Evolutionary conservation across 2,113 vertebrate species (phyloP).

Genomic region (Caranx melampygus): DNA sequence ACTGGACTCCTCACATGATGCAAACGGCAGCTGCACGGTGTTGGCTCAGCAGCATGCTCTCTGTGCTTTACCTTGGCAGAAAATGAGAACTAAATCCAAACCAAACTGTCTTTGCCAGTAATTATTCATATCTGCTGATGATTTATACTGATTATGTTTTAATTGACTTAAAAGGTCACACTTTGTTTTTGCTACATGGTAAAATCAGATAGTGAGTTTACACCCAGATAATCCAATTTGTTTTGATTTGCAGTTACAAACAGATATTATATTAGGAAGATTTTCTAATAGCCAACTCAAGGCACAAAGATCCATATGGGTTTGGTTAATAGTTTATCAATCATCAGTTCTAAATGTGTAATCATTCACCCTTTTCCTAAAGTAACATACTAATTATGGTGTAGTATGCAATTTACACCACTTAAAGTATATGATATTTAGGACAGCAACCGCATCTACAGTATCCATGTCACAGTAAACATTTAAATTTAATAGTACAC

Average conservation of each 20-base stretch:
- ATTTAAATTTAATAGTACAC: too few relatives aligned
- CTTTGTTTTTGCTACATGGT: conserved; percentile 1
- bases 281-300: conserved; percentile 12
- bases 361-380: background rate
- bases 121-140: conserved; percentile 22
- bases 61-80: conserved; percentile 1
- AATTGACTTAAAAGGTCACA: conserved; percentile 17
- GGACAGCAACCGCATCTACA: too few relatives aligned
- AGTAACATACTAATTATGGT: background rate
- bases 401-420: background rate
- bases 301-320: background rate
- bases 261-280: background rate
- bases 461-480: background rate
- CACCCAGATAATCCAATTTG: background rate
- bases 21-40: background rate
- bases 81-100: conserved; percentile 35
- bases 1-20: conserved; percentile 51
- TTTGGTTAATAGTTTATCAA: background rate
- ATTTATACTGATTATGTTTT: conserved; percentile 32
- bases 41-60: conserved; percentile 36
- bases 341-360: background rate
- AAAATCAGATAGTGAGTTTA: conserved; percentile 32
- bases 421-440: background rate
- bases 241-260: background rate
- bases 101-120: conserved; percentile 13